These are phyloP conservation scores for Maniola hyperantus DNA, from an alignment of 2,888 invertebrate species.

Conservation along the genomic window DNA sequence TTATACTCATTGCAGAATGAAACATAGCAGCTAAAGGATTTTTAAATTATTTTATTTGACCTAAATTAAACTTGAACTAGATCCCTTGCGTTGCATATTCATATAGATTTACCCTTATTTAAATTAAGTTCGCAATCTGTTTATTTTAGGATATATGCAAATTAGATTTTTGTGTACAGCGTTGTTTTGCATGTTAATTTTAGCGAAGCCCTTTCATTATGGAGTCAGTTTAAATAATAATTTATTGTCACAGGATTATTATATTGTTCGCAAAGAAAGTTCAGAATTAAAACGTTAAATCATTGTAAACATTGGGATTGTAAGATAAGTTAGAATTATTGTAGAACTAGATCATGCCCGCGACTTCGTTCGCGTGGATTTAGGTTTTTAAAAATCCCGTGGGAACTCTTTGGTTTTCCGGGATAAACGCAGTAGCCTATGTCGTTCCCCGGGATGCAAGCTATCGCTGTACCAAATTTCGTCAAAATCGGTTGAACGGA, in stretches of 20 bases:
- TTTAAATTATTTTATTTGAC: not conserved
- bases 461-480: too few species aligned
- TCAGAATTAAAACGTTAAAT: not conserved
- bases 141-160: conserved; percentile 15
- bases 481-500: too few species aligned
- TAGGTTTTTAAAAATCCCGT: too few species aligned
- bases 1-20: not conserved
- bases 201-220: conserved; percentile 1
- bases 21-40: not conserved
- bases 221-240: conserved; percentile 4
- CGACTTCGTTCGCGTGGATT: too few species aligned
- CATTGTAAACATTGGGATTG: not conserved
- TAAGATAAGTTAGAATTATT: too few species aligned
- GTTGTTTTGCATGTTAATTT: conserved; percentile 5
- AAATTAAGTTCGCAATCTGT: conserved; percentile 10
- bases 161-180: conserved; percentile 5
- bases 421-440: too few species aligned
- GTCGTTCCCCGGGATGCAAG: too few species aligned
- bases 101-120: conserved; percentile 15
- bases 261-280: not conserved
- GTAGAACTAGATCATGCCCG: too few species aligned
- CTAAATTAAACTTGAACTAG: conserved; percentile 10
- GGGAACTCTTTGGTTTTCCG: too few species aligned
- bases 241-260: not conserved
- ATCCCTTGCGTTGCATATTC: conserved; percentile 20